phyloP scores from a whole-genome alignment of 2,113 vertebrate species.

The Ranitomeya variabilis region DNA sequence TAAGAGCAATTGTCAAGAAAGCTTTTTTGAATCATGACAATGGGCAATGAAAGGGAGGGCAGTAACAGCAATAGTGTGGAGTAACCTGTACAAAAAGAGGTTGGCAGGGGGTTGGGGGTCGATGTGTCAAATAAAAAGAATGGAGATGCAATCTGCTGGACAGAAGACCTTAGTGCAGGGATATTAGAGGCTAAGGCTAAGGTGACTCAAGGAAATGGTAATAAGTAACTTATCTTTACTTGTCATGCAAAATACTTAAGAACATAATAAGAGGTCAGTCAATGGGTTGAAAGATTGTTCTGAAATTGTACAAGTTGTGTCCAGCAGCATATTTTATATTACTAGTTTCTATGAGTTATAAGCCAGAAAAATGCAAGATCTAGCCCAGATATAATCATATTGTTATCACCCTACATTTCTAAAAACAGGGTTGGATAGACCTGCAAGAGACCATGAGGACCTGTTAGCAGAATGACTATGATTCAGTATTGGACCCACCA shows the following conservation, averaged over 20 bases:
- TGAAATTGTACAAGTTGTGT: neutral
- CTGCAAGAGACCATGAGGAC: no score
- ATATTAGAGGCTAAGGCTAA: neutral
- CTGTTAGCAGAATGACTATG: no score
- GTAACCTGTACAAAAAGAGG: conserved; percentile 18
- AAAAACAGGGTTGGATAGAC: no score
- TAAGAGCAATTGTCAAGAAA: conserved; percentile 18
- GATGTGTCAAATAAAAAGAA: neutral
- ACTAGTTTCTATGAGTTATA: no score
- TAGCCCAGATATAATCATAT: no score
- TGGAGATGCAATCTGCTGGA: conserved; percentile 5
- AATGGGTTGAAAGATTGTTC: neutral
- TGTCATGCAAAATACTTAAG: neutral
- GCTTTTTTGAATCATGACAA: conserved; percentile 27
- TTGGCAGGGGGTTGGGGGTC: conserved; percentile 8
- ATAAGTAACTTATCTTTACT: neutral
- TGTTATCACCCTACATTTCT: no score
- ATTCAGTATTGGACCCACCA: no score
- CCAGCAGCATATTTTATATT: neutral
- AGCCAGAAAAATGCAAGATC: no score
- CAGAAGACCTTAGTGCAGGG: neutral
- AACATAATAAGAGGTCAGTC: neutral
- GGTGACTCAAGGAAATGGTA: neutral
- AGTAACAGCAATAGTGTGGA: neutral
- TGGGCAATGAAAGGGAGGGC: conserved; percentile 26